Conservation (phyloP, 2,113 vertebrate species). For the Martes martes region DNA sequence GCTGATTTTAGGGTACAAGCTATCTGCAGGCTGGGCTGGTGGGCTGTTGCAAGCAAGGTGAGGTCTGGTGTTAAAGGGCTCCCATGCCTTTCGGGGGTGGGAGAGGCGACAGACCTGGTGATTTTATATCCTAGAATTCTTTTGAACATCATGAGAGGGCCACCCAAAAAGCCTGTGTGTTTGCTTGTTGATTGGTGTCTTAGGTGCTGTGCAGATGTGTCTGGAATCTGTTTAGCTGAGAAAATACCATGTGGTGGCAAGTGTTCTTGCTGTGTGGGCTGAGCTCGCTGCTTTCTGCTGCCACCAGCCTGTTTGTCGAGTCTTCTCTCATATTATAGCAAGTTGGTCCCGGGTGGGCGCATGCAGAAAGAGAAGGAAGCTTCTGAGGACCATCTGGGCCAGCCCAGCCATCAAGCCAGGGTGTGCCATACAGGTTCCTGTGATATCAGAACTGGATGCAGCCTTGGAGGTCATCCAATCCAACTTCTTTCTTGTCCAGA, state of each 20-base stretch:
- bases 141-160: constrained; percentile 51
- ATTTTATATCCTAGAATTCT: constrained; percentile 28
- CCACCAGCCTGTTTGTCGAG: not conserved
- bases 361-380: not conserved
- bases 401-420: not conserved
- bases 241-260: constrained; percentile 24
- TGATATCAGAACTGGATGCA: not conserved
- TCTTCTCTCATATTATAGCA: not conserved
- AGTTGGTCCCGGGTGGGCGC: not conserved
- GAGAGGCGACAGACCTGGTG: not conserved
- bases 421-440: not conserved
- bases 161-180: constrained; percentile 42
- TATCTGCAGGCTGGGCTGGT: not conserved
- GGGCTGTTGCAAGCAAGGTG: not conserved
- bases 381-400: not conserved
- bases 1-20: not conserved
- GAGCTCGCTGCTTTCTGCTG: constrained; percentile 1
- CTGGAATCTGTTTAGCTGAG: constrained; percentile 53
- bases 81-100: not conserved
- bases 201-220: constrained; percentile 59
- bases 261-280: constrained; percentile 53
- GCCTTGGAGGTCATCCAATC: not conserved
- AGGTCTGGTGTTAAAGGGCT: not conserved
- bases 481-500: not conserved
- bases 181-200: constrained; percentile 58